A percentile compares a stretch with the other conserved stretches of the same genome.
Conservation (phyloP, 2,797 vertebrate species). For the Oophaga sylvatica region DNA sequence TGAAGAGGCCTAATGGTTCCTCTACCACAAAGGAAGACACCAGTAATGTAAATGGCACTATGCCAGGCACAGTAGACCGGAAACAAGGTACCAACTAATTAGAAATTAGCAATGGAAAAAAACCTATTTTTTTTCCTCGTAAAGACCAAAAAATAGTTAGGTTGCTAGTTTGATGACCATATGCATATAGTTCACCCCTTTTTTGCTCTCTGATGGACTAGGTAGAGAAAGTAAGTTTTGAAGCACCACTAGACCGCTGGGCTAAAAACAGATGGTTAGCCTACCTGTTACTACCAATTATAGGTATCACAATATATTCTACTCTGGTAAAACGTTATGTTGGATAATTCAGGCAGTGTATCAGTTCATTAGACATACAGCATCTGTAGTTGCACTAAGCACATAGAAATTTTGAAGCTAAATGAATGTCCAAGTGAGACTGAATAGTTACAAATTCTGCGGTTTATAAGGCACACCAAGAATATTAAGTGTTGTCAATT, state of each 20-base stretch:
- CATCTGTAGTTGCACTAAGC: not conserved
- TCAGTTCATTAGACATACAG: not conserved
- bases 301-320: not conserved
- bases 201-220: not conserved
- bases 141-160: not conserved
- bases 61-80: not conserved
- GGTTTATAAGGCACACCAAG: slow-evolving; percentile 22
- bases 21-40: no score
- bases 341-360: not conserved
- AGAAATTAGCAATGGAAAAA: not conserved
- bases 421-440: not conserved
- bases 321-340: not conserved
- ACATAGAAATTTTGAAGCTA: slow-evolving; percentile 10
- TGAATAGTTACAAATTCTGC: slow-evolving; percentile 8
- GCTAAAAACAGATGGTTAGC: not conserved
- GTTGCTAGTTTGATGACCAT: not conserved
- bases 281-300: not conserved
- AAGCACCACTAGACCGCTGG: not conserved
- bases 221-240: not conserved
- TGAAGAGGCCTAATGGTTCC: no score
- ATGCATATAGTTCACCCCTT: no score
- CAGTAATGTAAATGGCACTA: not conserved
- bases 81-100: not conserved
- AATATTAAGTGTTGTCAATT: slow-evolving; percentile 19
- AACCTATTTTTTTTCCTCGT: not conserved